Percentiles rank a stretch among this genome's conserved stretches.
phyloP scores from a whole-genome alignment of 2,888 invertebrate species.

The Gerris lacustris region DNA sequence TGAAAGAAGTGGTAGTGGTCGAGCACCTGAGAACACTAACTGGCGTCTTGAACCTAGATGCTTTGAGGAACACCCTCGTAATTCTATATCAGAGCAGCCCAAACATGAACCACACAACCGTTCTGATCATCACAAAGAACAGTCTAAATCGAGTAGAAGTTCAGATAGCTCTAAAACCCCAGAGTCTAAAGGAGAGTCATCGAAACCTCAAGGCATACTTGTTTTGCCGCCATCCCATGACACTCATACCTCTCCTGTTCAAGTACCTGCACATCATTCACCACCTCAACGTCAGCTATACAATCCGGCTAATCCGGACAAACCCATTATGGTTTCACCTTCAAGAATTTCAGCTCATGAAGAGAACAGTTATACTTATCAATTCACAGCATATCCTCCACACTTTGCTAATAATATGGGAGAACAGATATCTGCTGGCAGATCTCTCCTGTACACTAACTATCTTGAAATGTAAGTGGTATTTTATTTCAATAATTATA shows the following conservation, averaged over 20 bases:
- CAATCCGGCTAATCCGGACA: constrained; percentile 53
- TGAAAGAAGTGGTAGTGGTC: constrained; percentile 19
- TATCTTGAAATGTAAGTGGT: constrained; percentile 40
- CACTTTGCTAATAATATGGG: constrained; percentile 17
- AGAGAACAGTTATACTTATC: constrained; percentile 17
- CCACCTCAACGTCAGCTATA: constrained; percentile 44
- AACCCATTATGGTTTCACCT: constrained; percentile 48
- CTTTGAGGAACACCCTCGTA: constrained; percentile 1
- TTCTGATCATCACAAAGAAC: constrained; percentile 9
- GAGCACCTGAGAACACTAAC: constrained; percentile 14
- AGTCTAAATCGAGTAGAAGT: background rate
- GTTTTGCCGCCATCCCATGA: constrained; percentile 35
- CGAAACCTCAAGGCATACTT: constrained; percentile 38
- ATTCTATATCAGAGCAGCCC: constrained; percentile 9
- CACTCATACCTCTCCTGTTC: constrained; percentile 6
- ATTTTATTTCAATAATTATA: background rate
- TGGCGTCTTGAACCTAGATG: constrained; percentile 15
- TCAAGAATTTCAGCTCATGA: constrained; percentile 13
- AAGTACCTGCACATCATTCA: constrained; percentile 24
- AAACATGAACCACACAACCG: background rate
- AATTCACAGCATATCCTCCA: constrained; percentile 18
- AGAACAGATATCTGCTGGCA: constrained; percentile 28
- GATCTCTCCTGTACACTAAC: constrained; percentile 48
- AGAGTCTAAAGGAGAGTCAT: background rate
- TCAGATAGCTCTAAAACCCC: background rate